Evolutionary conservation across 2,888 invertebrate genomes (phyloP).

Genomic region (Dryomyza anilis): DNA sequence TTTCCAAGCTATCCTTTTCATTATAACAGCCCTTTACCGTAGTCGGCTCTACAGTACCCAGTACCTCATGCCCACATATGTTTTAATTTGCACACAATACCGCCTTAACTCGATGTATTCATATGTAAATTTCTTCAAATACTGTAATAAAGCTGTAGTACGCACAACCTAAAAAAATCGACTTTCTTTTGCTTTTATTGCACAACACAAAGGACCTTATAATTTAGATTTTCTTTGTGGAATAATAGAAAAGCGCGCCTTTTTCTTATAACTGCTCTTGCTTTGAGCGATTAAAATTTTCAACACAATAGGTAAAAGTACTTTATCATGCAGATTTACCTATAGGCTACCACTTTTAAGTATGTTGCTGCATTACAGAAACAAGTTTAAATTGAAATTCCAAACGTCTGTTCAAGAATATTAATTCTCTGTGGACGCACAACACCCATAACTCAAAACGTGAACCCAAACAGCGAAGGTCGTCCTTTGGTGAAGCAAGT

Average conservation of each 20-base stretch:
- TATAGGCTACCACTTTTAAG: too few relatives aligned
- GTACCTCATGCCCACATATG: conserved; percentile 33
- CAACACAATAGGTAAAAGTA: conserved; percentile 28
- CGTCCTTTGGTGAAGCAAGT: too few relatives aligned
- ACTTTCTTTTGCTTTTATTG: conserved; percentile 17
- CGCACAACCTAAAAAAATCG: background rate
- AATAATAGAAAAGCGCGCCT: conserved; percentile 5
- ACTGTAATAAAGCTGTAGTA: background rate
- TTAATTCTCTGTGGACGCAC: too few relatives aligned
- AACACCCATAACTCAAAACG: too few relatives aligned
- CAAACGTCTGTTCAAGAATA: too few relatives aligned
- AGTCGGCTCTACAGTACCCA: too few relatives aligned
- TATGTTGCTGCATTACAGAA: too few relatives aligned
- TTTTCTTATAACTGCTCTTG: conserved; percentile 36
- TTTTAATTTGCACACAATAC: background rate
- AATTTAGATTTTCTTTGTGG: conserved; percentile 29
- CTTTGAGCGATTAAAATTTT: conserved; percentile 51
- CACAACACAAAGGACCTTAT: conserved; percentile 13
- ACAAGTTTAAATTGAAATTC: too few relatives aligned
- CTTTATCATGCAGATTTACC: conserved; percentile 17
- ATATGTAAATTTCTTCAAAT: conserved; percentile 45
- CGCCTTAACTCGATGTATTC: conserved; percentile 41
- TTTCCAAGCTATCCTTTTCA: conserved; percentile 39
- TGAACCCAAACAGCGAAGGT: too few relatives aligned
- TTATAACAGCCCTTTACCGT: too few relatives aligned